Base-by-base conservation (phyloP, 92 coral and sea anemone species). In the Zoanthus sansibaricus region DNA sequence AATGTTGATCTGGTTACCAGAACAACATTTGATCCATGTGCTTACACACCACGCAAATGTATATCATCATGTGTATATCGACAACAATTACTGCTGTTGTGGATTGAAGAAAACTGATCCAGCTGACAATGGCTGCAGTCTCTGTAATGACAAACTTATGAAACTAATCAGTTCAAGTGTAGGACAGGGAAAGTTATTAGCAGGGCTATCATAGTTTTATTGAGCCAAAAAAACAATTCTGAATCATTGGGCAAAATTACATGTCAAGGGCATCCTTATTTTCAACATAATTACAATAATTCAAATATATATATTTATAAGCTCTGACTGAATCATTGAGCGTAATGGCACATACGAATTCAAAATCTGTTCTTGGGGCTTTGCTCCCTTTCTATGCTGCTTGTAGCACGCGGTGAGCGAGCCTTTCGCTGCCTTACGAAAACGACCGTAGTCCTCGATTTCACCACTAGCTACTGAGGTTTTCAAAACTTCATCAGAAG, bases 1-100 rank as follows among this genome's bases (percentile, higher is more conserved):
- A 45, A 76, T 59, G 91, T 75, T 91, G 62, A 75, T 91, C 70
- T 88, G 91, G 94, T 76, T 91, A 15, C 91, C 91, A 76, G 94
- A 91, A 78, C 94, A 91, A 55, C 78, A 88, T 47, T 88, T 64
- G 90, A 85, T 52, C 82, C 92, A n/a, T 88, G 87, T 79, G 56
- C 76, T 25, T 85, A 91, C 64, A 78, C 83, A 54, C 89, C 82
- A 71, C 84, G 92, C 85, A 88, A 85, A 79, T 25, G n/a, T n/a
- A n/a, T n/a, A n/a, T n/a, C n/a, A n/a, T n/a, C n/a, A n/a, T 68
- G 83, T 72, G 92, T 88, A 18, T 88, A 88, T 83, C 30, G 90
- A 84, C 32, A 78, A 59, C 71, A 51, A 79, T 67, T 88, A 54
- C 78, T 88, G 87, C 49, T 88, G 74, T 32, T 88, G 84, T 88